Percentiles rank a stretch among this genome's conserved stretches.
Evolutionary conservation across 2,797 vertebrate genomes (phyloP).

Genomic region (Tragopan temminckii): DNA sequence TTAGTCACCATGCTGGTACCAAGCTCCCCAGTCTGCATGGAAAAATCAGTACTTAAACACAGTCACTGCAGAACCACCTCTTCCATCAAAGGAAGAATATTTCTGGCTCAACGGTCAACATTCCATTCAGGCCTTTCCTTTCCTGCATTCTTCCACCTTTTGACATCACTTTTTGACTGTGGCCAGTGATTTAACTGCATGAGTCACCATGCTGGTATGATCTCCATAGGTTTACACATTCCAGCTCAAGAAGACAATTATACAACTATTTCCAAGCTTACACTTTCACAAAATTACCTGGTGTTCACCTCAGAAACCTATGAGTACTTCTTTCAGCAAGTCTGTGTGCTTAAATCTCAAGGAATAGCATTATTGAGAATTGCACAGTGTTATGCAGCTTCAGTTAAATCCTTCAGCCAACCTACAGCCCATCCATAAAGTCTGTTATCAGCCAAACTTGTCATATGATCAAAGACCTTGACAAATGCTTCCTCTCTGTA

Average conservation of each 20-base stretch:
- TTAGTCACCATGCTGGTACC: background rate
- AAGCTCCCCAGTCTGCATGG: background rate
- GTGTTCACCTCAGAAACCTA: background rate
- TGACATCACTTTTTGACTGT: background rate
- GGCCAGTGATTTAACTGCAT: background rate
- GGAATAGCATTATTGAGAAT: accelerated
- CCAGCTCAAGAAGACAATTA: background rate
- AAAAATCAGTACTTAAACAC: background rate
- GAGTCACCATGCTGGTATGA: constrained; percentile 10
- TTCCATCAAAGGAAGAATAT: constrained; percentile 35
- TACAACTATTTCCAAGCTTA: background rate
- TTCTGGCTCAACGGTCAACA: background rate
- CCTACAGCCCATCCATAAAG: background rate
- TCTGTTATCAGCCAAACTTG: background rate
- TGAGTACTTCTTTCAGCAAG: background rate
- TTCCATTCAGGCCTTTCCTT: constrained; percentile 38
- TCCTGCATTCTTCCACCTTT: constrained; percentile 36
- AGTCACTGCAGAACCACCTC: background rate
- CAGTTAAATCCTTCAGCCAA: background rate
- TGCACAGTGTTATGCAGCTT: background rate
- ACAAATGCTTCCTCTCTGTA: background rate
- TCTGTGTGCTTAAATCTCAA: background rate
- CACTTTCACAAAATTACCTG: background rate
- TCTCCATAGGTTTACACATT: background rate
- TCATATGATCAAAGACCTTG: background rate